A percentile compares a stretch with the other conserved stretches of the same genome.
Evolutionary conservation across 1,140 invertebrate genomes (phyloP).

Genomic region (Nilaparvata lugens): DNA sequence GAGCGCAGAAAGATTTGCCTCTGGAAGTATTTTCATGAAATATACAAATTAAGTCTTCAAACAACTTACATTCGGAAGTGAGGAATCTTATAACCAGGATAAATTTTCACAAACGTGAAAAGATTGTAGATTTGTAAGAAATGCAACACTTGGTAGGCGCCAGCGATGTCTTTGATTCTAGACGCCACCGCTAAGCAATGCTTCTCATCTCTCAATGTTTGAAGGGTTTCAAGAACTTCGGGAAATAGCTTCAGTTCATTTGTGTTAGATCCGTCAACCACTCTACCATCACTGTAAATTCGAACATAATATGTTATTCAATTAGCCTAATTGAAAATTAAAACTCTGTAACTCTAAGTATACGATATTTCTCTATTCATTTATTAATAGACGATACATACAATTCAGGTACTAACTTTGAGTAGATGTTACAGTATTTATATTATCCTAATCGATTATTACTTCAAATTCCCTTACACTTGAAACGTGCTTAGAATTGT

Average conservation of each 20-base stretch:
- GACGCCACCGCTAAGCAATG: conserved; percentile 20
- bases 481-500: no score
- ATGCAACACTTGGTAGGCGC: conserved; percentile 23
- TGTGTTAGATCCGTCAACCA: background rate
- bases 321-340: no score
- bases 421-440: no score
- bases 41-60: conserved; percentile 5
- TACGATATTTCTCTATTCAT: no score
- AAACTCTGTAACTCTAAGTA: no score
- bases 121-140: conserved; percentile 18
- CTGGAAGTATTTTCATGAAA: no score
- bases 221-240: conserved; percentile 4
- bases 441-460: no score
- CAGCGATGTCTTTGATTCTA: conserved; percentile 23
- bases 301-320: no score
- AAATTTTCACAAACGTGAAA: conserved; percentile 23
- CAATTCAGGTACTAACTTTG: no score
- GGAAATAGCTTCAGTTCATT: background rate
- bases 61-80: conserved; percentile 14
- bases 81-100: conserved; percentile 19
- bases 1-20: no score
- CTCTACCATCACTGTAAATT: conserved; percentile 8
- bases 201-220: conserved; percentile 11
- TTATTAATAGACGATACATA: no score
- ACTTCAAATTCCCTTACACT: no score